These are phyloP conservation scores for Triops cancriformis DNA, from an alignment of 1,140 invertebrate species.

Conservation along the genomic window DNA sequence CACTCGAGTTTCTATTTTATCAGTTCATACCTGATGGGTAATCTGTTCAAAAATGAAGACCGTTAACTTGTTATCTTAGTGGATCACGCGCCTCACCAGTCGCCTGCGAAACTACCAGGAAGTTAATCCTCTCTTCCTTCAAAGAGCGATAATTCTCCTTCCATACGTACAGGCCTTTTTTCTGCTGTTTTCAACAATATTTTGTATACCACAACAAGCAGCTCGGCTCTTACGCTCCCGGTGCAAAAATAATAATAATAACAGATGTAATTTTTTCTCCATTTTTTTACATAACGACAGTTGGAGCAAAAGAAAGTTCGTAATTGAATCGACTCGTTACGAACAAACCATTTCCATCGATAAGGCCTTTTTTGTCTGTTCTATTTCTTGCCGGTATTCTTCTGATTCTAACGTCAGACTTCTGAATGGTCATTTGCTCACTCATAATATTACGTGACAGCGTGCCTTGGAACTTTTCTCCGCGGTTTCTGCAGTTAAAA, in stretches of 20 bases:
- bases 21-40: background rate
- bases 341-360: background rate
- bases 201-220: background rate
- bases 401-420: slow-evolving; percentile 1
- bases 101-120: background rate
- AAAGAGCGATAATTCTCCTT: background rate
- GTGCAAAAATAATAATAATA: background rate
- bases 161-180: slow-evolving; percentile 11
- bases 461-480: background rate
- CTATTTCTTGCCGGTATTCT: background rate
- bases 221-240: background rate
- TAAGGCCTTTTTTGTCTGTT: background rate
- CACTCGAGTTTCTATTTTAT: background rate
- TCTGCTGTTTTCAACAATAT: background rate
- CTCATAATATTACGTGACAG: slow-evolving; percentile 14
- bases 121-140: background rate
- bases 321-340: slow-evolving; percentile 1
- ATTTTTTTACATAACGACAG: background rate
- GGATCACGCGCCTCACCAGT: background rate
- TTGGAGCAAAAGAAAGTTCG: background rate
- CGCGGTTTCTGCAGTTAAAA: slow-evolving; percentile 8
- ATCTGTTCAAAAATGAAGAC: background rate
- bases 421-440: background rate
- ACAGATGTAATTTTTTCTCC: background rate
- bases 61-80: background rate